Base-by-base conservation (phyloP, 1,140 invertebrate genomes). In the Lasioglossum albipes region DNA sequence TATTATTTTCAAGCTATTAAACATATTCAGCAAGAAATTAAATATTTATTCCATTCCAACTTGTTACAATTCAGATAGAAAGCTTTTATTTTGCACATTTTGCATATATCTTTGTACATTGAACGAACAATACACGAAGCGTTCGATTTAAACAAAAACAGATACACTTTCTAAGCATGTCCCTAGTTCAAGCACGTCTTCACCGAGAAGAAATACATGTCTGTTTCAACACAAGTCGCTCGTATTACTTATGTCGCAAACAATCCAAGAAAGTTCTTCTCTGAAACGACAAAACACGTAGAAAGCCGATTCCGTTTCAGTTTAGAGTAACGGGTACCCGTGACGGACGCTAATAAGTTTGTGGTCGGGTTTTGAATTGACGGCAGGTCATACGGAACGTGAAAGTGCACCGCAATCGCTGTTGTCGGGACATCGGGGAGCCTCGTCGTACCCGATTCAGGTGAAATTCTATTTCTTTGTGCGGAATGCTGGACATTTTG, bases 321-420 rank as follows among this genome's bases (percentile, higher is more conserved):
- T 65, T 79, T 72, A 70, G 57, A 74, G 66, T 36, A 59, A 74
- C 59, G 78, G 67, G 72, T 81, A 68, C 65, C 49, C 72, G 69
- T 85, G 75, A 82, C 71, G 72, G 73, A 81, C 73, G 73, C 74
- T 88, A 89, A 88, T 88, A 81, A 89, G 84, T 87, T 89, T 85
- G 85, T 81, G 83, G 86, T 88, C 52, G 66, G 61, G 52, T 31
- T 81, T 74, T 81, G 72, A 84, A 85, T 84, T 49, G 80, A 84
- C 72, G 83, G 59, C 59, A 84, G 74, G 84, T 84, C 84, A 75
- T 59, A 76, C 54, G 83, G 83, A 85, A 85, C 83, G 84, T 81
- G 79, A 85, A 85, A 85, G 78, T 81, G 61, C 22, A 76, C 77
- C 68, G 70, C 81, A 61, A 72, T 67, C 16, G 49, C 27, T 57